Percentiles rank a stretch among this genome's conserved stretches.
phyloP scores from a whole-genome alignment of 2,888 invertebrate genomes.

The Mythimna loreyi region DNA sequence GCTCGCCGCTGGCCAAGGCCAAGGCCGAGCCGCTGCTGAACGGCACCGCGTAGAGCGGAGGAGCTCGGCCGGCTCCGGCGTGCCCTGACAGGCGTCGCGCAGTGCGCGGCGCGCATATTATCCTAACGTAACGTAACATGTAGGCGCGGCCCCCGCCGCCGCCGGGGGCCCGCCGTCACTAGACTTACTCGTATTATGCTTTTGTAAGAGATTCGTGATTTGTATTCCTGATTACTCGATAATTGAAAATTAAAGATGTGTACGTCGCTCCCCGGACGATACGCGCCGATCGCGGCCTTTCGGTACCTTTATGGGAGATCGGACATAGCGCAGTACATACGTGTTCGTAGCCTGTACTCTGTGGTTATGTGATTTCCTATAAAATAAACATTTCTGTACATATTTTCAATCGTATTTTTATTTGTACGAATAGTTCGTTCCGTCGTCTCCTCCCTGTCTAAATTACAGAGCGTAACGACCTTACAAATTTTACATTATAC shows the following conservation, averaged over 20 bases:
- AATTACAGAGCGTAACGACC: conserved; percentile 53
- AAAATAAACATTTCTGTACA: conserved; percentile 90
- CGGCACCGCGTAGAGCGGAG: conserved; percentile 90
- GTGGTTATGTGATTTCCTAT: conserved; percentile 86
- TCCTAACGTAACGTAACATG: conserved; percentile 73
- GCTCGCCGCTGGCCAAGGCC: conserved; percentile 87
- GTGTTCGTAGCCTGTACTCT: conserved; percentile 81
- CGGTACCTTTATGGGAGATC: conserved; percentile 81
- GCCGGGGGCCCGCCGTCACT: conserved; percentile 64
- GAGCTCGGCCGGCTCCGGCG: conserved; percentile 26
- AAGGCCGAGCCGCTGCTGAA: conserved; percentile 92
- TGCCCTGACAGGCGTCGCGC: conserved; percentile 37
- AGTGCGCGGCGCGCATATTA: conserved; percentile 57
- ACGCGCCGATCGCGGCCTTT: conserved; percentile 79
- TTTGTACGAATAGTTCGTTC: conserved; percentile 76
- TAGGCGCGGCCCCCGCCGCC: conserved; percentile 58
- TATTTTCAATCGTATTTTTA: conserved; percentile 89
- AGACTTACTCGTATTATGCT: conserved; percentile 89
- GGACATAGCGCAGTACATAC: conserved; percentile 78
- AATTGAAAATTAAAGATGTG: conserved; percentile 86
- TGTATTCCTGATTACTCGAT: conserved; percentile 90
- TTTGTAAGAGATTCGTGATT: conserved; percentile 90
- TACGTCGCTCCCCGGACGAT: conserved; percentile 86
- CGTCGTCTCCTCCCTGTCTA: conserved; percentile 57
- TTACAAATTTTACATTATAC: conserved; percentile 56